Conservation (phyloP, 2,797 vertebrate species). For the Carapus acus region DNA sequence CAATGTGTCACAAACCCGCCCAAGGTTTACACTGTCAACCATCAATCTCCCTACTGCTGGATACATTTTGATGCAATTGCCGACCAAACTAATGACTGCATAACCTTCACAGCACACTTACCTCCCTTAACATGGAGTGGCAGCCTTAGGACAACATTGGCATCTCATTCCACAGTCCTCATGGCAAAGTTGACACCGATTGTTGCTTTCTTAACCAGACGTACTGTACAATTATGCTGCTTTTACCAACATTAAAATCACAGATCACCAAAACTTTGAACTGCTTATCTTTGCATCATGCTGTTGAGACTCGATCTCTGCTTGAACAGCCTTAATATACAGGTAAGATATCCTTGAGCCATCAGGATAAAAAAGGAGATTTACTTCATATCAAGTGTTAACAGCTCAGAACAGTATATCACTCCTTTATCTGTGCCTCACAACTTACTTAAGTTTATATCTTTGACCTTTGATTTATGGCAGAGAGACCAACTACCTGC, state of each 20-base stretch:
- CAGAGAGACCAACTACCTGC: background rate
- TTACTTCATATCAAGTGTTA: background rate
- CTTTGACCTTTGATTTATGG: constrained; percentile 23
- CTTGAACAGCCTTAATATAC: background rate
- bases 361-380: background rate
- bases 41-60: too few species aligned
- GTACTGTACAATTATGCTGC: constrained; percentile 77
- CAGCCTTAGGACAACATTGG: constrained; percentile 75
- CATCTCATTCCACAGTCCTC: constrained; percentile 79
- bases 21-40: background rate
- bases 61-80: too few species aligned
- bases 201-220: constrained; percentile 77
- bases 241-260: constrained; percentile 78
- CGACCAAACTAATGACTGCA: too few species aligned
- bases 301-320: constrained; percentile 15
- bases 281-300: constrained; percentile 67
- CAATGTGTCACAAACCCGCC: background rate
- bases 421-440: background rate
- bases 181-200: constrained; percentile 81
- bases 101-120: constrained; percentile 38
- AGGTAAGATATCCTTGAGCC: background rate
- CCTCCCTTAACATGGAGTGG: constrained; percentile 86
- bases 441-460: constrained; percentile 13
- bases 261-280: constrained; percentile 82
- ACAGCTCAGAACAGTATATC: background rate